Percentiles rank a stretch among this genome's conserved stretches.
phyloP scores from a whole-genome alignment of 2,797 vertebrate genomes.

The Pseudochirops corinnae region DNA sequence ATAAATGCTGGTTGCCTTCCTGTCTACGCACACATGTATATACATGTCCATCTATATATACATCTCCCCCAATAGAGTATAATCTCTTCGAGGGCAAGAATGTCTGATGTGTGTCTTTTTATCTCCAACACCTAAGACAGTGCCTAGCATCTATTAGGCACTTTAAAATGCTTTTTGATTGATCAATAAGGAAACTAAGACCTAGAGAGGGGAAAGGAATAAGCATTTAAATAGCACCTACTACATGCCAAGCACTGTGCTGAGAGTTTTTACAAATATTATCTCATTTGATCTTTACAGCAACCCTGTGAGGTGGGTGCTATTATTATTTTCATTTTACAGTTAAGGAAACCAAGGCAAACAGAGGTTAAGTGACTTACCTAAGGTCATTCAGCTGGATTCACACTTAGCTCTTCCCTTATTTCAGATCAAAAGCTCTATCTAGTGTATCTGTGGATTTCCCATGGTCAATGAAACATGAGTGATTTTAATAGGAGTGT shows the following conservation, averaged over 20 bases:
- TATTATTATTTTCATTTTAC: not conserved
- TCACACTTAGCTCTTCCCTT: not conserved
- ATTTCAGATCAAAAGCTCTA: not conserved
- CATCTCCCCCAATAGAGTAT: too few relatives aligned
- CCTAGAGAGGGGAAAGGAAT: too few relatives aligned
- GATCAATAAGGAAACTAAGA: too few relatives aligned
- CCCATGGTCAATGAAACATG: constrained; percentile 24
- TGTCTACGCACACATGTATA: too few relatives aligned
- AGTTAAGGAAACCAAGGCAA: constrained; percentile 21
- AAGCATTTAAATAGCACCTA: too few relatives aligned
- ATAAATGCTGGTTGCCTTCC: too few relatives aligned
- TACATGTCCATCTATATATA: too few relatives aligned
- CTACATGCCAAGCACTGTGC: too few relatives aligned
- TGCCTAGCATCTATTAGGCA: not conserved
- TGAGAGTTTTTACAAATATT: not conserved
- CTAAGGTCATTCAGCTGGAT: not conserved
- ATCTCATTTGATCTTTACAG: constrained; percentile 31
- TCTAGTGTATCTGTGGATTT: not conserved
- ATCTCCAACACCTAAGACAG: constrained; percentile 21
- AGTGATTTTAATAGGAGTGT: constrained; percentile 33
- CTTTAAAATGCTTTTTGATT: constrained; percentile 5
- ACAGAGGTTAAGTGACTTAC: constrained; percentile 7
- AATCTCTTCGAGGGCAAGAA: constrained; percentile 35
- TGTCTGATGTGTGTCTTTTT: constrained; percentile 20
- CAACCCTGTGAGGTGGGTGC: not conserved